These are phyloP conservation scores for Argyresthia albistria DNA, from an alignment of 2,888 invertebrate genomes.

Conservation along the genomic window DNA sequence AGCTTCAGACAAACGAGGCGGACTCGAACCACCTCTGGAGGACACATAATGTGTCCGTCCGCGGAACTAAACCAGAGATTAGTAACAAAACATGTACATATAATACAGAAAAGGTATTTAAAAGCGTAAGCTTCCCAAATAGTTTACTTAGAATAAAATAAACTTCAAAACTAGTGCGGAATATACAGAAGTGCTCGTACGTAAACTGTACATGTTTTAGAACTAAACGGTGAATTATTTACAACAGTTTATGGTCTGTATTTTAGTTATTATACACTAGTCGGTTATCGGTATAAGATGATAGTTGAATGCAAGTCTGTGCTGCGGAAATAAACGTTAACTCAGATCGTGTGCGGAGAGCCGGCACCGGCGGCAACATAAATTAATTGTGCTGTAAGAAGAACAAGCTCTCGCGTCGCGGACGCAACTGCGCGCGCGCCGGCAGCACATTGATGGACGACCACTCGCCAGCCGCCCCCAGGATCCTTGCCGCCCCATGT, in stretches of 20 bases:
- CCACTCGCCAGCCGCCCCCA: neutral
- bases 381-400: constrained; percentile 82
- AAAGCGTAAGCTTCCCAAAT: constrained; percentile 72
- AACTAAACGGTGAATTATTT: constrained; percentile 74
- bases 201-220: constrained; percentile 74
- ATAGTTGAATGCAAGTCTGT: constrained; percentile 70
- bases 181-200: constrained; percentile 73
- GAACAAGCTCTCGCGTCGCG: constrained; percentile 69
- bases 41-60: constrained; percentile 16
- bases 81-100: constrained; percentile 74
- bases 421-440: constrained; percentile 14
- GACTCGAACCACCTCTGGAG: constrained; percentile 44
- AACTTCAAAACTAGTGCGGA: constrained; percentile 69
- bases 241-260: constrained; percentile 60
- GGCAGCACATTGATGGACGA: neutral
- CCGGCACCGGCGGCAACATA: constrained; percentile 76
- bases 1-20: constrained; percentile 19
- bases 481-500: neutral
- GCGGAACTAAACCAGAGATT: constrained; percentile 58
- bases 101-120: constrained; percentile 63
- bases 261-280: constrained; percentile 64
- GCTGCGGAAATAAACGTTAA: constrained; percentile 71
- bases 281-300: constrained; percentile 55
- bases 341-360: constrained; percentile 65
- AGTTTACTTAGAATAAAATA: constrained; percentile 61